Percentiles rank a stretch among this genome's conserved stretches.
Evolutionary conservation across 2,113 vertebrate genomes (phyloP).

Genomic region (Notechis scutatus): DNA sequence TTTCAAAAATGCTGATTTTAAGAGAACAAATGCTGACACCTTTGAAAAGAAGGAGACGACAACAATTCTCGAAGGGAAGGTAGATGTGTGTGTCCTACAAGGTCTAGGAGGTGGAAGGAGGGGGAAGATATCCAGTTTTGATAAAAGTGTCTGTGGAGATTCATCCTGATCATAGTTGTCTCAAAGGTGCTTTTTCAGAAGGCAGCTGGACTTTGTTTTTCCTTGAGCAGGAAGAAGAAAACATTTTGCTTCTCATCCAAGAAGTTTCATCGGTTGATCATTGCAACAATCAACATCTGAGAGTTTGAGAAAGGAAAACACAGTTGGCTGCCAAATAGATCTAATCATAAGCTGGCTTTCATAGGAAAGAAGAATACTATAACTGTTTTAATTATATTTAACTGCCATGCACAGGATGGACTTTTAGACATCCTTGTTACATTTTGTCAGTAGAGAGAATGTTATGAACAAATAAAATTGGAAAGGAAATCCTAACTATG

Average conservation of each 20-base stretch:
- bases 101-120: too few species aligned
- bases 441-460: constrained; percentile 51
- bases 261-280: not conserved
- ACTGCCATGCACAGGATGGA: not conserved
- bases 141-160: not conserved
- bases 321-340: not conserved
- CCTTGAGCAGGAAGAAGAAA: not conserved
- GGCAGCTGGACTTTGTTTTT: too few species aligned
- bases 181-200: too few species aligned
- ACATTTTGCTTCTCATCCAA: not conserved
- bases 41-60: not conserved
- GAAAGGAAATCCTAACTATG: constrained; percentile 47
- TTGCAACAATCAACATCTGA: not conserved
- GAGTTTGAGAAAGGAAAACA: not conserved
- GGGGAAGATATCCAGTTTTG: not conserved
- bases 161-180: too few species aligned
- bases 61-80: not conserved
- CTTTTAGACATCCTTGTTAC: constrained; percentile 32
- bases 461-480: constrained; percentile 52
- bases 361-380: constrained; percentile 7
- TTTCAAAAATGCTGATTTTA: not conserved
- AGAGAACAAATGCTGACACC: not conserved
- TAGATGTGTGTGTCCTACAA: not conserved
- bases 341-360: constrained; percentile 17
- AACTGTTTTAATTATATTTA: constrained; percentile 29